Conservation (phyloP, 2,888 invertebrate species). For the Drosophila formosana region DNA sequence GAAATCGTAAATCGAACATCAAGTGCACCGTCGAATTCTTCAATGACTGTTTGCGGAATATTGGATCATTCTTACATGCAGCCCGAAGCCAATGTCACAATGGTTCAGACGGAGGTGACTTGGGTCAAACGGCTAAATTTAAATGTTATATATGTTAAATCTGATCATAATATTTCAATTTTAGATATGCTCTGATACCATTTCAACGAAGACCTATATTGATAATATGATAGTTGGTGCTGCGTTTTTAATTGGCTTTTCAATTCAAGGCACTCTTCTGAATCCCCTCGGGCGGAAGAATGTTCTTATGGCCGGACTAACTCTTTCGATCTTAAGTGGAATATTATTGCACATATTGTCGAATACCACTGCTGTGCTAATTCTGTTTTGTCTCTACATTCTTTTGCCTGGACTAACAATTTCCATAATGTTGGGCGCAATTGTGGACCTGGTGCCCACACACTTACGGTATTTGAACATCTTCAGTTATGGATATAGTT, state of each 20-base stretch:
- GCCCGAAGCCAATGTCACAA: constrained; percentile 23
- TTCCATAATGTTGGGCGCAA: constrained; percentile 79
- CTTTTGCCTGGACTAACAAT: constrained; percentile 79
- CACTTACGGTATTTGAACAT: constrained; percentile 66
- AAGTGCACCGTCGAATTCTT: constrained; percentile 31
- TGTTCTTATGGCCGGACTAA: constrained; percentile 70
- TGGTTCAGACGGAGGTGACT: constrained; percentile 42
- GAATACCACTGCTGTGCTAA: constrained; percentile 69
- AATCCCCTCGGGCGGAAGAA: constrained; percentile 82
- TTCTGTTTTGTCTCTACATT: constrained; percentile 82
- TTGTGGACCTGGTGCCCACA: constrained; percentile 82
- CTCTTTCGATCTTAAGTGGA: constrained; percentile 76
- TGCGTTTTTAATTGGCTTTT: constrained; percentile 81
- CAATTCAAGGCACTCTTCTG: constrained; percentile 78
- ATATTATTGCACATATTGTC: constrained; percentile 73
- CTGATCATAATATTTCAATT: constrained; percentile 7
- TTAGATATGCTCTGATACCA: constrained; percentile 77
- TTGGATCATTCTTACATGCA: constrained; percentile 59
- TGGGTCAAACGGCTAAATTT: background rate
- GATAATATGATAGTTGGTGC: constrained; percentile 81
- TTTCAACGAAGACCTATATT: constrained; percentile 77
- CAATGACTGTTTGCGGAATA: constrained; percentile 72
- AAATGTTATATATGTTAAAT: background rate
- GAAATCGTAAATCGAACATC: constrained; percentile 83
- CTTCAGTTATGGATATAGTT: background rate